A percentile compares a stretch with the other conserved stretches of the same genome.
Evolutionary conservation across 2,113 vertebrate species (phyloP).

Genomic region (Meriones unguiculatus): DNA sequence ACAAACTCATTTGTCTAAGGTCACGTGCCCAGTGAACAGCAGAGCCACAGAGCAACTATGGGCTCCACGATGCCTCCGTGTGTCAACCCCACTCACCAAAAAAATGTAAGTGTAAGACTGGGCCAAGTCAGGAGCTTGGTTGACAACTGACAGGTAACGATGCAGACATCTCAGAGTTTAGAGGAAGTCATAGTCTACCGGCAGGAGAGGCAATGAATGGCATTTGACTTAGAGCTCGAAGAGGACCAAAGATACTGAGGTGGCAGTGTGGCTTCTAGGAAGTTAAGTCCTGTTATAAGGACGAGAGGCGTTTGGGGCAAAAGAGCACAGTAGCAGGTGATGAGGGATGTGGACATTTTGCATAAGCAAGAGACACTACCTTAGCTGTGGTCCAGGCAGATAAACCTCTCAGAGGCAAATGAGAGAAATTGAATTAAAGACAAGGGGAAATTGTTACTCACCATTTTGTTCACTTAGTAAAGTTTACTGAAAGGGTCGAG

Average conservation of each 20-base stretch:
- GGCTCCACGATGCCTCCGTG: background rate
- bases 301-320: background rate
- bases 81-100: background rate
- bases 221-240: conserved; percentile 50
- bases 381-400: background rate
- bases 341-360: background rate
- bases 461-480: conserved; percentile 4
- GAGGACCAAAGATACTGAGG: background rate
- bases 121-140: background rate
- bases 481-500: background rate
- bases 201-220: background rate
- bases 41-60: background rate
- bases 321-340: background rate
- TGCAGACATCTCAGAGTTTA: background rate
- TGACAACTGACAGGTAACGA: background rate
- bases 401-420: conserved; percentile 18
- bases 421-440: conserved; percentile 54
- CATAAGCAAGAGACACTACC: background rate
- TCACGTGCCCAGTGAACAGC: background rate
- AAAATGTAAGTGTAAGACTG: conserved; percentile 1
- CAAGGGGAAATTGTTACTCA: conserved; percentile 3
- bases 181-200: background rate
- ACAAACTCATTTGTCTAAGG: background rate
- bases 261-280: background rate
- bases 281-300: background rate